Percentiles rank a stretch among this genome's conserved stretches.
phyloP scores from a whole-genome alignment of 1,140 invertebrate genomes.

The Centruroides sculpturatus region DNA sequence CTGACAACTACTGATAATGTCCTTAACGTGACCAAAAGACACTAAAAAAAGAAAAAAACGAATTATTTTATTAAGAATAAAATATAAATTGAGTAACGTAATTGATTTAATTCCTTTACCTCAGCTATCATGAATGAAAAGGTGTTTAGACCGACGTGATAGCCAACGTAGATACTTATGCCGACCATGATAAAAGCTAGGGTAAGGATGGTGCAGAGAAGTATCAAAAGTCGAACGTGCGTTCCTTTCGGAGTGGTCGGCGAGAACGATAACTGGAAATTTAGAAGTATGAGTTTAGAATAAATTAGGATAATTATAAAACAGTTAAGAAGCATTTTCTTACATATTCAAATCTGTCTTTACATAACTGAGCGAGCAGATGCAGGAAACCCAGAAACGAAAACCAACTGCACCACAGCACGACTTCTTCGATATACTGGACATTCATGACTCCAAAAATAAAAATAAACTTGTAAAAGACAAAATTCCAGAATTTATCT shows the following conservation, averaged over 20 bases:
- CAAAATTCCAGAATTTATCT: constrained; percentile 86
- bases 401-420: constrained; percentile 82
- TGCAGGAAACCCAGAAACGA: constrained; percentile 69
- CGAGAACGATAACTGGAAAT: constrained; percentile 61
- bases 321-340: constrained; percentile 29
- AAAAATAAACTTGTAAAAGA: constrained; percentile 91
- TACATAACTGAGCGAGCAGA: constrained; percentile 65
- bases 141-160: constrained; percentile 53
- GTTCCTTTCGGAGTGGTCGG: constrained; percentile 56
- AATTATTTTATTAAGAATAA: background rate
- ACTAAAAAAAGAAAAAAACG: background rate
- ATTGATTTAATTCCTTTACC: background rate
- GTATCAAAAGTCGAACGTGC: constrained; percentile 46
- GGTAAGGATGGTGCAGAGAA: constrained; percentile 48
- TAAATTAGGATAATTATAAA: too few relatives aligned
- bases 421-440: constrained; percentile 62
- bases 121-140: constrained; percentile 76
- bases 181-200: constrained; percentile 49
- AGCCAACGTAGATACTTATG: constrained; percentile 50
- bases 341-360: constrained; percentile 83
- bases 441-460: constrained; percentile 87
- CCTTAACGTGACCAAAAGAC: background rate
- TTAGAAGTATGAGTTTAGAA: too few relatives aligned
- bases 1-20: background rate
- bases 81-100: background rate